Evolutionary conservation across 2,797 vertebrate genomes (phyloP), one percentile per base, ranked within the genome.

Genomic region (Synaphobranchus kaupii): DNA sequence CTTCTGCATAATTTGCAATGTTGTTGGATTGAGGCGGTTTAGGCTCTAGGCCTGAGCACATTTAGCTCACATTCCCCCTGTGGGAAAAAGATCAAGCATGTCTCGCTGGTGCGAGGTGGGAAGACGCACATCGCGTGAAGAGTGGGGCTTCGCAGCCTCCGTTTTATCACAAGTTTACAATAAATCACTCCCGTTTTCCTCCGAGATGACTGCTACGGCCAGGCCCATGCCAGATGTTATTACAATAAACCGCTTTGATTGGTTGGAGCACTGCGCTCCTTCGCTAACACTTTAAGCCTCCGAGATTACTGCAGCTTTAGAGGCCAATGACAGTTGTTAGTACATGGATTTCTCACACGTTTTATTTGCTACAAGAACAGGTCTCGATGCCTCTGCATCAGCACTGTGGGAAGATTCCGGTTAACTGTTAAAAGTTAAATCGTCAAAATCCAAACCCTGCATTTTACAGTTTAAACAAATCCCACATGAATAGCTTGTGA

Each of bases 71-170:
- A 81, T 39, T 39, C 68, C 44, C 78, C 44, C 47, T 12, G 47
- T 81, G 78, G 78, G 78, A 81, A 81, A 76, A n/a, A 12, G 39
- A 50, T n/a, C 78, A 10, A n/a, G 78, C 28, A 0, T 4, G 44
- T 50, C n/a, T 47, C 31, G 28, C 31, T 96, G 96, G 91, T 96
- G 96, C 93, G 96, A 90, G 91, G 96, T 96, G 94, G 96, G 97
- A 92, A 96, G 97, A 89, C 96, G 94, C 80, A 96, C 96, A 88
- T 97, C 96, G 86, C 96, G 96, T 89, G 96, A 96, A 95, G 20
- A 81, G 44, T 6, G 25, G 22, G 10, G 25, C 78, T 81, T 20
- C 58, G 25, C 28, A n/a, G 34, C 31, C 52, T 44, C 71, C 80
- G 66, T 25, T 84, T 76, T 73, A 71, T 81, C 81, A 31, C 44